phyloP scores from a whole-genome alignment of 1,140 invertebrate species.

The Ips nitidus region DNA sequence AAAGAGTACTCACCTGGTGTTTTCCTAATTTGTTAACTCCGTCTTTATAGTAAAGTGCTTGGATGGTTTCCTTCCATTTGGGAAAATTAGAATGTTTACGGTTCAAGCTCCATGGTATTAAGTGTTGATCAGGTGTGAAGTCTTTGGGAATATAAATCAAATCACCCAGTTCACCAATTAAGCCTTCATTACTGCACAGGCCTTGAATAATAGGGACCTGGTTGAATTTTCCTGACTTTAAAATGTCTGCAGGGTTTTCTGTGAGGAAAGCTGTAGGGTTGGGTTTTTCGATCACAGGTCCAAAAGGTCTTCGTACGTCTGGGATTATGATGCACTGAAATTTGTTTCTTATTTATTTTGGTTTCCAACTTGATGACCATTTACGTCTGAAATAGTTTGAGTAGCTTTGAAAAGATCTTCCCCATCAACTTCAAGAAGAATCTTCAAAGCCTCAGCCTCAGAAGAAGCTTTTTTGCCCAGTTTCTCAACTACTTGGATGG shows the following conservation, averaged over 20 bases:
- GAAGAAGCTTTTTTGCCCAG: slow-evolving; percentile 24
- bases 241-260: slow-evolving; percentile 39
- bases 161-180: background rate
- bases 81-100: background rate
- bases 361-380: slow-evolving; percentile 25
- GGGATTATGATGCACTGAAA: background rate
- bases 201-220: slow-evolving; percentile 45
- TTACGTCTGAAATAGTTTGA: background rate
- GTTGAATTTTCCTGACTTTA: slow-evolving; percentile 42
- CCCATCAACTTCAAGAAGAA: slow-evolving; percentile 53
- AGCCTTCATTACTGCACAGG: slow-evolving; percentile 3
- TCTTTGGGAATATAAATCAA: background rate
- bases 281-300: slow-evolving; percentile 37
- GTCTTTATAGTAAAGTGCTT: too few species aligned
- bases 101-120: background rate
- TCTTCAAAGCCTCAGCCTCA: slow-evolving; percentile 45
- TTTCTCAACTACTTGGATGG: slow-evolving; percentile 48
- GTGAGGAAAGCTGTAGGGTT: slow-evolving; percentile 40
- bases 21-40: too few species aligned
- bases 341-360: slow-evolving; percentile 3
- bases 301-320: slow-evolving; percentile 19
- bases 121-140: background rate
- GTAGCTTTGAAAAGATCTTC: slow-evolving; percentile 48
- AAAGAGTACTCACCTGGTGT: too few species aligned
- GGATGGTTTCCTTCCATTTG: background rate